phyloP scores from a whole-genome alignment of 1,140 invertebrate genomes.

The Pomphorhynchus laevis region DNA sequence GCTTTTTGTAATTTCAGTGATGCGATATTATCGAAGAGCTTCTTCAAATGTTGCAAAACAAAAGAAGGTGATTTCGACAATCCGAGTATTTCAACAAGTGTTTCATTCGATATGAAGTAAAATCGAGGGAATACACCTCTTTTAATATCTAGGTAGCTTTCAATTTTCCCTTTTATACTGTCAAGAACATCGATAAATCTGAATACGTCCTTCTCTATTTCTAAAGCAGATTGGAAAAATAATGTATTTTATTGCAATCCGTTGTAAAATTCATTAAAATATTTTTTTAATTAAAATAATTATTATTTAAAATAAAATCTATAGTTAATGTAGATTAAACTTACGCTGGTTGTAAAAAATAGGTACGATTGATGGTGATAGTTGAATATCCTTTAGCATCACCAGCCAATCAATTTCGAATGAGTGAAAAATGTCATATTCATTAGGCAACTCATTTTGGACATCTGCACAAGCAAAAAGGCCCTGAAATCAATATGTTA shows the following conservation, averaged over 20 bases:
- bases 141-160: slow-evolving; percentile 22
- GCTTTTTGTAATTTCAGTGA: slow-evolving; percentile 19
- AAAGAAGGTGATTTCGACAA: slow-evolving; percentile 20
- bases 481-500: slow-evolving; percentile 25
- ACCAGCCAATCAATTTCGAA: slow-evolving; percentile 19
- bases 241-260: too few relatives aligned
- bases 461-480: slow-evolving; percentile 22
- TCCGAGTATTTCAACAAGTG: slow-evolving; percentile 20
- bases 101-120: slow-evolving; percentile 22
- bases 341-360: too few relatives aligned
- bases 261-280: slow-evolving; percentile 14
- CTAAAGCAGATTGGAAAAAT: too few relatives aligned
- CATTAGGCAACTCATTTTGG: slow-evolving; percentile 19
- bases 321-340: too few relatives aligned
- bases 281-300: slow-evolving; percentile 2
- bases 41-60: slow-evolving; percentile 20
- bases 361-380: too few relatives aligned
- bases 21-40: slow-evolving; percentile 21
- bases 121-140: slow-evolving; percentile 21
- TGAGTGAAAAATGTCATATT: slow-evolving; percentile 20
- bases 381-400: slow-evolving; percentile 21
- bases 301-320: too few relatives aligned
- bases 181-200: too few relatives aligned
- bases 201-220: too few relatives aligned
- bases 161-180: too few relatives aligned